Conservation (phyloP, 2,113 vertebrate genomes). For the Malaclemys terrapin region DNA sequence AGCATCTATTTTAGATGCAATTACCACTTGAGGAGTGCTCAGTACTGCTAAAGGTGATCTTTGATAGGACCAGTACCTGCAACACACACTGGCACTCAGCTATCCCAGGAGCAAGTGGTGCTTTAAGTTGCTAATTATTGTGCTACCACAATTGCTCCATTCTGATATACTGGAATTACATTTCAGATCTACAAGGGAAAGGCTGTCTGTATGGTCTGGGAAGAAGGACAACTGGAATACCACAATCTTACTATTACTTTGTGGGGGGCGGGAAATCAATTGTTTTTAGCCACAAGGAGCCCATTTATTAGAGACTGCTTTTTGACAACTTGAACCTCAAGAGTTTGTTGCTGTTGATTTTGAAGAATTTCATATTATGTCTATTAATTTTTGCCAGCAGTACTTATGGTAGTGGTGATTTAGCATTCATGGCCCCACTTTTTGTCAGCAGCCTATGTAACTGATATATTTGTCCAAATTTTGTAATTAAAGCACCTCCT, state of each 20-base stretch:
- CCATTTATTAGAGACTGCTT: neutral
- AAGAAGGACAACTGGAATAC: neutral
- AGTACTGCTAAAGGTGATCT: slow-evolving; percentile 47
- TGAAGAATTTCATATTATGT: neutral
- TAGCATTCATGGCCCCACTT: neutral
- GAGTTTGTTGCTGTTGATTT: neutral
- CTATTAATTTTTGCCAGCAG: slow-evolving; percentile 10
- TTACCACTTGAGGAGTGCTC: slow-evolving; percentile 63
- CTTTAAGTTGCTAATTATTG: slow-evolving; percentile 51
- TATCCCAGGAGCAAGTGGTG: neutral
- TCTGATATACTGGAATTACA: slow-evolving; percentile 59
- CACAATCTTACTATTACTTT: neutral
- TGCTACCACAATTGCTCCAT: slow-evolving; percentile 12
- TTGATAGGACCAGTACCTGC: slow-evolving; percentile 20
- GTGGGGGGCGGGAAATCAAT: neutral
- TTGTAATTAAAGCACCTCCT: slow-evolving; percentile 59
- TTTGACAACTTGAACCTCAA: neutral
- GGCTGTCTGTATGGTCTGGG: slow-evolving; percentile 13
- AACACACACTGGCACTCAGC: neutral
- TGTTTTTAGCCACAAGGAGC: neutral
- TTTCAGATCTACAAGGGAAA: neutral
- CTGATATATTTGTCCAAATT: slow-evolving; percentile 48
- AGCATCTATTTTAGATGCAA: slow-evolving; percentile 55
- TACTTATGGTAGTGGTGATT: neutral
- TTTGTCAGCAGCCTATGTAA: slow-evolving; percentile 7